A percentile compares a stretch with the other conserved stretches of the same genome.
phyloP scores from a whole-genome alignment of 2,113 vertebrate genomes.

The Microcebus tavaratra region DNA sequence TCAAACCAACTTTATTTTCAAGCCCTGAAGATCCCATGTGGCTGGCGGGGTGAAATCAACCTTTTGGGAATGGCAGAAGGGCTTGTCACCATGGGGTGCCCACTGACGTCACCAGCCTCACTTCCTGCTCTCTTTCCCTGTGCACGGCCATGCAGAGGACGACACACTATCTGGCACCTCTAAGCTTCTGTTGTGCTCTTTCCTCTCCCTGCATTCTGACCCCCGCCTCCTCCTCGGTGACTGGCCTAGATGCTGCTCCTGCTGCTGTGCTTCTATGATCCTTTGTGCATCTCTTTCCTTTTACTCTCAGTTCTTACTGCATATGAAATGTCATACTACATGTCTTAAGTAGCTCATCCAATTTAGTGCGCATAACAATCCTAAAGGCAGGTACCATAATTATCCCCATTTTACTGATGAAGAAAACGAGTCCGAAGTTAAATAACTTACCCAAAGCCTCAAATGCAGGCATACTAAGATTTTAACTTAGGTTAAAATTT shows the following conservation, averaged over 20 bases:
- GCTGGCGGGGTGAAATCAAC: background rate
- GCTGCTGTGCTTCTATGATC: background rate
- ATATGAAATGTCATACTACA: background rate
- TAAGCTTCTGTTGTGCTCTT: background rate
- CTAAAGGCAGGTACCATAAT: background rate
- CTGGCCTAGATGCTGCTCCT: background rate
- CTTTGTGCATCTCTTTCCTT: too few species aligned
- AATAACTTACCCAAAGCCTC: background rate
- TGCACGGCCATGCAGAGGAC: rapidly evolving
- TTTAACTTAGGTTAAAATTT: background rate
- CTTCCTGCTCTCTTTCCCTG: background rate
- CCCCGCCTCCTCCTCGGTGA: background rate
- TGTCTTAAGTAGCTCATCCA: background rate
- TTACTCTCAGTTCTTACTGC: background rate
- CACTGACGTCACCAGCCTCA: rapidly evolving
- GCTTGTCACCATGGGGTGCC: background rate
- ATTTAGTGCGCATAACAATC: background rate
- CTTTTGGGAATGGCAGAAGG: rapidly evolving
- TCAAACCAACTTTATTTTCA: background rate
- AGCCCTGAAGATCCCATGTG: background rate
- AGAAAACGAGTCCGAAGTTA: background rate
- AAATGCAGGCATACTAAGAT: background rate
- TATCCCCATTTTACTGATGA: background rate
- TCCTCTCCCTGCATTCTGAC: background rate
- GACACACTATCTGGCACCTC: rapidly evolving